Evolutionary conservation across 53 echinoderm and acorn worm species (phyloP).

Genomic region (Glandiceps talaboti): DNA sequence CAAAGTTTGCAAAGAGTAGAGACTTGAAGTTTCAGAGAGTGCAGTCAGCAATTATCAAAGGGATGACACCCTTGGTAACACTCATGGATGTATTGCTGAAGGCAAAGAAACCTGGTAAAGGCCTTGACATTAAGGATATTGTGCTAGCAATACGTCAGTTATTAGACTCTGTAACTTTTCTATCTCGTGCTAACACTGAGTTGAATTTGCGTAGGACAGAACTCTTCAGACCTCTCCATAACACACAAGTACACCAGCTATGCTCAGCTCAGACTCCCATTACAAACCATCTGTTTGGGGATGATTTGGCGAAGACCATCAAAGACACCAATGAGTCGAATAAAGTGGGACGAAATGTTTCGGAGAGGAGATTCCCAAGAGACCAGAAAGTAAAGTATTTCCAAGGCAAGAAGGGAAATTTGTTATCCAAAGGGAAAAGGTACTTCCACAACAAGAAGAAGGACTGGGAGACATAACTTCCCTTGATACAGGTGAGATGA

Average conservation of each 20-base stretch:
- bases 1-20: background rate
- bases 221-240: slow-evolving; percentile 22
- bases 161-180: slow-evolving; percentile 11
- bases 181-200: slow-evolving; percentile 12
- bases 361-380: no score
- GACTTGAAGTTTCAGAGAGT: background rate
- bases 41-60: background rate
- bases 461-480: no score
- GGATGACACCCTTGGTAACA: background rate
- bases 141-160: background rate
- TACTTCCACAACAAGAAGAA: no score
- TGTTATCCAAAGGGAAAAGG: no score
- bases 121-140: background rate
- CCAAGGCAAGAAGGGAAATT: no score
- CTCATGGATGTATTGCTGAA: background rate
- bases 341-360: slow-evolving; percentile 16
- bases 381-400: no score
- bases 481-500: no score
- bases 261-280: slow-evolving; percentile 14
- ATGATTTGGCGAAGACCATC: slow-evolving; percentile 18
- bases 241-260: slow-evolving; percentile 11
- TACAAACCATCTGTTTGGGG: slow-evolving; percentile 22
- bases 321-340: slow-evolving; percentile 27
- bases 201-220: slow-evolving; percentile 16
- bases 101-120: background rate